Base-by-base conservation (phyloP, 1,140 invertebrate species). In the Nasonia vitripennis region DNA sequence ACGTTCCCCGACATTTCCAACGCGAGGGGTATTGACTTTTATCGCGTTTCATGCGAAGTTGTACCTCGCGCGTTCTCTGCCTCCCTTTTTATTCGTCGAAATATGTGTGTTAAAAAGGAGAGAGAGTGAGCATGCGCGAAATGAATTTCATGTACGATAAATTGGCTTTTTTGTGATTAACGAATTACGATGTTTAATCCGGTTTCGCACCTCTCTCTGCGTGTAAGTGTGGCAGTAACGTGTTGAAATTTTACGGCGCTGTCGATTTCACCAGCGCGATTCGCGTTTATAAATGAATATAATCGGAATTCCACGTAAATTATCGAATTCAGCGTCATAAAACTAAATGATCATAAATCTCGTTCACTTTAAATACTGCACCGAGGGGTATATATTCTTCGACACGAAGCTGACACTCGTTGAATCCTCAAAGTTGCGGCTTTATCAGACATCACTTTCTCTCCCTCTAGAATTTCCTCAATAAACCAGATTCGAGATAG, bases 121-220 rank as follows among this genome's bases (percentile, higher is more conserved):
- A 7, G 48, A 27, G 48, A 20, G 77, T 14, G 48, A 20, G 23
- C 5, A 4, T 37, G 34, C 34, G 34, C 34, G 34, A 37, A 37
- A 14, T 51, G 37, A 34, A 45, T 75, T 45, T 75, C n/a, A 14
- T 41, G n/a, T 51, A 3, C 45, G 45, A 2, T 23, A 41, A 67
- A 78, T 31, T 78, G 23, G 51, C 48, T 78, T 78, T 27, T 78
- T 34, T 62, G 14, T 20, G 45, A 62, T 78, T 67, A 78, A 67
- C 55, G 27, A 37, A 62, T 51, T 62, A 62, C 17, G 6, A n/a
- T 62, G 6, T n/a, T 62, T 62, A 20, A 62, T 62, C 17, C 41
- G 41, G 9, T 62, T n/a, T 5, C 55, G 5, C 17, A 37, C 6
- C 14, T 7, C 55, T 20, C 55, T 20, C 27, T 37, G 5, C 0